These are phyloP conservation scores for Empidonax traillii DNA, from an alignment of 2,113 vertebrate species.

Conservation along the genomic window DNA sequence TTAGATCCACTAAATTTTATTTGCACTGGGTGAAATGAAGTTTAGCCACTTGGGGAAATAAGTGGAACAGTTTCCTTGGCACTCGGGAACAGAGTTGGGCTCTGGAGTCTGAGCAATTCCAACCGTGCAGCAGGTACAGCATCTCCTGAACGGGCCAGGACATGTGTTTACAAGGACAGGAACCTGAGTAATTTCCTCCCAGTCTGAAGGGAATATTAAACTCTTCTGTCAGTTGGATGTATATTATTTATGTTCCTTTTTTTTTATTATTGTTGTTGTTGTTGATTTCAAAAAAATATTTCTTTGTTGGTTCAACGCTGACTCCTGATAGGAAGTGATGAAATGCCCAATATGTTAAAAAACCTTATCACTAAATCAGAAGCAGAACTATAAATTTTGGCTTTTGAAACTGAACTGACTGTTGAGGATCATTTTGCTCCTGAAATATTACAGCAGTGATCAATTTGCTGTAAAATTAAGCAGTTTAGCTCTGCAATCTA, in stretches of 20 bases:
- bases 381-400: slow-evolving; percentile 76
- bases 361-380: slow-evolving; percentile 80
- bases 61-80: background rate
- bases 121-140: background rate
- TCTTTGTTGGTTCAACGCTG: slow-evolving; percentile 75
- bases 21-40: slow-evolving; percentile 51
- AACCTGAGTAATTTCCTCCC: slow-evolving; percentile 62
- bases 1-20: slow-evolving; percentile 62
- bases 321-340: slow-evolving; percentile 74
- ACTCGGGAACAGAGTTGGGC: background rate
- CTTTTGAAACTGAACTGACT: slow-evolving; percentile 80
- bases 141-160: slow-evolving; percentile 17
- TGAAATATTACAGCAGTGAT: slow-evolving; percentile 82
- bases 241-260: slow-evolving; percentile 71
- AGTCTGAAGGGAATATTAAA: slow-evolving; percentile 71
- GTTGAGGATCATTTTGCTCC: slow-evolving; percentile 78
- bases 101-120: background rate
- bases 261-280: slow-evolving; percentile 69
- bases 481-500: slow-evolving; percentile 79
- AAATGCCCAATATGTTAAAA: slow-evolving; percentile 79
- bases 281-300: slow-evolving; percentile 69
- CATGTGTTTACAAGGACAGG: slow-evolving; percentile 60
- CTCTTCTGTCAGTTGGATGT: slow-evolving; percentile 67
- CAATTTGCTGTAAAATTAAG: slow-evolving; percentile 81
- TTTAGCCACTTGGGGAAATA: background rate